A percentile compares a stretch with the other conserved stretches of the same genome.
phyloP scores from a whole-genome alignment of 2,113 vertebrate species.

The Martes martes region DNA sequence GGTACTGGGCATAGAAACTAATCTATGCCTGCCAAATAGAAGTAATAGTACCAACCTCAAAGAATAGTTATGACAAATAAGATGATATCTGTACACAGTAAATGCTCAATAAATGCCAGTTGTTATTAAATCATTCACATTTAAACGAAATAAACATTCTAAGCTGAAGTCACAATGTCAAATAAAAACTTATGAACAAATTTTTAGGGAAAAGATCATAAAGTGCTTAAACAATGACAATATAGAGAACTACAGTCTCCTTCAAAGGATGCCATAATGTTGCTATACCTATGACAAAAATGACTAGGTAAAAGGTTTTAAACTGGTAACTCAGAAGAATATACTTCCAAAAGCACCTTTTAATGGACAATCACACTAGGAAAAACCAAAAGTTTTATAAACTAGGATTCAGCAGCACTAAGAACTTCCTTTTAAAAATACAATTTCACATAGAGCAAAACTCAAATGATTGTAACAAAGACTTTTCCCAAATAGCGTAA shows the following conservation, averaged over 20 bases:
- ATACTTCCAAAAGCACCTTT: neutral
- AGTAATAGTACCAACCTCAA: neutral
- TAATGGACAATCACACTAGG: neutral
- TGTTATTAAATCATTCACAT: neutral
- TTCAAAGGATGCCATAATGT: neutral
- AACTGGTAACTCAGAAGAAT: neutral
- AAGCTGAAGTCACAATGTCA: conserved; percentile 38
- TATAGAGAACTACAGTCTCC: neutral
- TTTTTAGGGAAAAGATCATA: neutral
- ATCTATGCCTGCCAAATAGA: neutral
- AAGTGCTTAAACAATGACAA: neutral
- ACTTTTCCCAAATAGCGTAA: neutral
- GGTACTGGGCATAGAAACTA: neutral
- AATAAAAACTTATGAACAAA: conserved; percentile 21
- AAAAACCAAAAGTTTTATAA: neutral
- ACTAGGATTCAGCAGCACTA: neutral
- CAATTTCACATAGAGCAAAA: neutral
- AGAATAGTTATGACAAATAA: neutral
- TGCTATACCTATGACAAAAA: neutral
- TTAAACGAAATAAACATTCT: neutral
- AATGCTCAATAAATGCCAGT: neutral
- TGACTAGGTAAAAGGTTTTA: neutral
- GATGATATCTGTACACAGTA: neutral
- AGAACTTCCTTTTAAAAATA: neutral
- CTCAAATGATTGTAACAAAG: neutral